Evolutionary conservation across 2,113 vertebrate species (phyloP).

Genomic region (Budorcas taxicolor): DNA sequence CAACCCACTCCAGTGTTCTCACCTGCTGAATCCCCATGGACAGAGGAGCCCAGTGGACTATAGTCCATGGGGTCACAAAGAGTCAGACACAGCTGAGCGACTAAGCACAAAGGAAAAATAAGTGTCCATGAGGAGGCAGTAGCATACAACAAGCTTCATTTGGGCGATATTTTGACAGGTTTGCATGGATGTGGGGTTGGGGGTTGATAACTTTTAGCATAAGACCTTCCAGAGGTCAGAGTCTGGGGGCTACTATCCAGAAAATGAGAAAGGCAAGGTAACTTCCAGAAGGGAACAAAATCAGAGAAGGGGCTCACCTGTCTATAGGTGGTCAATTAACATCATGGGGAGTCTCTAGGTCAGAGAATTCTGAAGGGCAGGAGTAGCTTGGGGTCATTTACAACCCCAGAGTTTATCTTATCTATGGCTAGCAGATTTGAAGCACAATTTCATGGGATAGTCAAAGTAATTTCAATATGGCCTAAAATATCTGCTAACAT

Average conservation of each 20-base stretch:
- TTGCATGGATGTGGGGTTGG: neutral
- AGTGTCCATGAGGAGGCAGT: neutral
- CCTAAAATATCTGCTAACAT: neutral
- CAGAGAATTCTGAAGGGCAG: neutral
- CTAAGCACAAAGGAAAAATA: neutral
- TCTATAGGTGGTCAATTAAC: neutral
- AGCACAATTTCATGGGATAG: neutral
- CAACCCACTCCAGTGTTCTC: neutral
- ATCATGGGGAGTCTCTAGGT: neutral
- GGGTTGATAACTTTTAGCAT: neutral
- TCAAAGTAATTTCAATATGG: neutral
- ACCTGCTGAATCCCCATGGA: neutral
- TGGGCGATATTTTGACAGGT: neutral
- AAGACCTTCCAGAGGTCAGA: neutral
- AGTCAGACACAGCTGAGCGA: neutral
- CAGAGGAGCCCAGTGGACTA: neutral
- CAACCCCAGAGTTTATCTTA: neutral
- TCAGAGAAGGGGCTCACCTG: neutral
- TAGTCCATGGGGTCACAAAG: rapidly evolving
- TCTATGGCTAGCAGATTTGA: neutral
- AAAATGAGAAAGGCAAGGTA: neutral
- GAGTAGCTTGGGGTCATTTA: neutral
- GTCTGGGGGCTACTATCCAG: neutral
- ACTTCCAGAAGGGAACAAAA: neutral
- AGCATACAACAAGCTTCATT: neutral